phyloP scores from a whole-genome alignment of 64 coral and sea anemone genomes.

The Astreopora myriophthalma region DNA sequence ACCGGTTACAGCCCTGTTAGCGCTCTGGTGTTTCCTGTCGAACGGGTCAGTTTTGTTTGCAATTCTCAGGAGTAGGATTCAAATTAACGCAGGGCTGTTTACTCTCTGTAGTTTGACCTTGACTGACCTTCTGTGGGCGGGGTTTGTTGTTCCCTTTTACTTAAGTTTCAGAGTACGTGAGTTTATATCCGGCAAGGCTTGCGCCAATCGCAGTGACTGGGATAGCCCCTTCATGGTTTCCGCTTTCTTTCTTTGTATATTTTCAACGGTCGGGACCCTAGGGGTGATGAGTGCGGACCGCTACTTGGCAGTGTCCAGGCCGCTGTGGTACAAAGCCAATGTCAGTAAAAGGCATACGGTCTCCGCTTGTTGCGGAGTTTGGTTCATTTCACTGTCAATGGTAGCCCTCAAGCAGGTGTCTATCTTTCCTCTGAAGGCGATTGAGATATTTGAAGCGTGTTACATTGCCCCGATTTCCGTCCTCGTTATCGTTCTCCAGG shows the following conservation, averaged over 20 bases:
- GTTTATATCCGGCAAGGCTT: neutral
- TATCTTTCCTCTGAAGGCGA: neutral
- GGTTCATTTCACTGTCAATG: neutral
- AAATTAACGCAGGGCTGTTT: neutral
- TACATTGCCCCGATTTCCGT: neutral
- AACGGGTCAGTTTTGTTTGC: neutral
- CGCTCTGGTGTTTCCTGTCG: constrained; percentile 34
- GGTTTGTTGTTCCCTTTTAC: neutral
- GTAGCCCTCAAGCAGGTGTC: neutral
- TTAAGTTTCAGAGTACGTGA: neutral
- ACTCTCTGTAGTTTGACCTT: constrained; percentile 14
- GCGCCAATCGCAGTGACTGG: constrained; percentile 3
- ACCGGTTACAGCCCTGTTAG: neutral
- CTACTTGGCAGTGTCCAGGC: constrained; percentile 24
- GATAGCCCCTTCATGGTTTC: constrained; percentile 2
- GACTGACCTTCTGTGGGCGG: neutral
- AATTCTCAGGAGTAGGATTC: neutral
- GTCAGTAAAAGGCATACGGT: neutral
- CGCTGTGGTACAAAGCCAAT: constrained; percentile 13
- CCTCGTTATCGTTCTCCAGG: neutral
- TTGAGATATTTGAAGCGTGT: neutral
- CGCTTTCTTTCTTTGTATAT: constrained; percentile 15
- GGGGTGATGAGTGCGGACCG: constrained; percentile 33
- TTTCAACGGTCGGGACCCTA: constrained; percentile 6
- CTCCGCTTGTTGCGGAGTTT: neutral